phyloP scores from a whole-genome alignment of 2,888 invertebrate species.

The Coremacera marginata region DNA sequence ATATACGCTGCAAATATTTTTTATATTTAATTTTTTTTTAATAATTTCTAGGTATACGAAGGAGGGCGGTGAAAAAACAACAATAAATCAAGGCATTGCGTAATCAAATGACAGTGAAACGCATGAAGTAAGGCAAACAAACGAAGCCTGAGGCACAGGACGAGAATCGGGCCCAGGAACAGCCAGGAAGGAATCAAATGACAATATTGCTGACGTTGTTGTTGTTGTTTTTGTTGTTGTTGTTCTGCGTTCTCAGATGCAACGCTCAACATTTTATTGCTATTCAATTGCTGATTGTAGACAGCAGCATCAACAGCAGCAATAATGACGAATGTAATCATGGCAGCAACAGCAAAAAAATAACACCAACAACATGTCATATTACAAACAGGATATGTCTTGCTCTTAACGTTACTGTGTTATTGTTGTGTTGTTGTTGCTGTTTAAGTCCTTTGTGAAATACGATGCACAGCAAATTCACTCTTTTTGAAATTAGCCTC shows the following conservation, averaged over 20 bases:
- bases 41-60: constrained; percentile 28
- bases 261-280: constrained; percentile 58
- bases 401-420: constrained; percentile 34
- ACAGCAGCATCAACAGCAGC: neutral
- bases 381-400: constrained; percentile 2
- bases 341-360: neutral
- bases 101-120: constrained; percentile 16
- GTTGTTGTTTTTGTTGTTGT: too few species aligned
- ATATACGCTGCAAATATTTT: neutral
- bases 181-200: constrained; percentile 11
- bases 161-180: neutral
- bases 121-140: neutral
- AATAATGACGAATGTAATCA: neutral
- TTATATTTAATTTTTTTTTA: neutral
- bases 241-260: neutral
- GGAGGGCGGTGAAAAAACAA: constrained; percentile 7
- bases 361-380: neutral
- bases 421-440: too few species aligned
- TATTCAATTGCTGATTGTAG: constrained; percentile 59
- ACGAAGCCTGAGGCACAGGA: neutral
- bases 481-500: constrained; percentile 24
- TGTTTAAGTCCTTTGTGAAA: constrained; percentile 49
- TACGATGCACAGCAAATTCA: constrained; percentile 45
- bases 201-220: constrained; percentile 6
- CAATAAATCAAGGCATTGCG: constrained; percentile 1